Base-by-base conservation (phyloP, 2,113 vertebrate genomes). In the Nothobranchius kuhntae region DNA sequence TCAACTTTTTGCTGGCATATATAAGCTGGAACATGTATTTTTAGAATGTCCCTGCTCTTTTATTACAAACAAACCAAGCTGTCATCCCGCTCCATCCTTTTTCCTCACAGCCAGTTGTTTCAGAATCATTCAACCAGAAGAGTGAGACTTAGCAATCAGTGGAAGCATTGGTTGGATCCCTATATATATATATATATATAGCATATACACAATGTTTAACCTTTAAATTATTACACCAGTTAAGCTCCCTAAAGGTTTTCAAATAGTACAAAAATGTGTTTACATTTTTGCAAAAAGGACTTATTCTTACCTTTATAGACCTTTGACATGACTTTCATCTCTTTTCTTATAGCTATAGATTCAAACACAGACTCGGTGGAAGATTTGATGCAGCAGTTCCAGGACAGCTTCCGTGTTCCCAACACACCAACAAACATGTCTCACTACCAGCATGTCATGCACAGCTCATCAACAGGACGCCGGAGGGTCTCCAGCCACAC, bases 301-400 rank as follows among this genome's bases (percentile, higher is more conserved):
- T 62, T 59, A 1, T 30, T 65, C 30, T 59, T 53, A 14, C 56
- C 47, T 61, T 60, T 46, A 45, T 73, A 77, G 58, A 35, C 47
- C 61, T 48, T 46, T 81, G 81, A 79, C 67, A 55, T 21, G 50
- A 42, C 71, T 72, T 47, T 42, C 78, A 57, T 78, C 60, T 81
- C 53, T 78, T 51, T 47, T 30, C 68, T 47, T 80, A 13, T 85
- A 98, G 95, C 89, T 21, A 77, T 92, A 65, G 95, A 96, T 82
- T 92, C 92, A 68, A 93, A 95, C 8, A 95, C 94, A 47, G 96
- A 98, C 81, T 95, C 95, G 0, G 95, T 98, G 74, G 96, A 98
- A 76, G 95, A 95, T 82, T 92, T 99, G 92, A 96, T 98, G 96
- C 95, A 96, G 94, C 95, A 96, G 85, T 98, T 99, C 92, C 96